Percentiles rank a stretch among this genome's conserved stretches.
Evolutionary conservation across 2,113 vertebrate species (phyloP).

Genomic region (Sceloporus undulatus): DNA sequence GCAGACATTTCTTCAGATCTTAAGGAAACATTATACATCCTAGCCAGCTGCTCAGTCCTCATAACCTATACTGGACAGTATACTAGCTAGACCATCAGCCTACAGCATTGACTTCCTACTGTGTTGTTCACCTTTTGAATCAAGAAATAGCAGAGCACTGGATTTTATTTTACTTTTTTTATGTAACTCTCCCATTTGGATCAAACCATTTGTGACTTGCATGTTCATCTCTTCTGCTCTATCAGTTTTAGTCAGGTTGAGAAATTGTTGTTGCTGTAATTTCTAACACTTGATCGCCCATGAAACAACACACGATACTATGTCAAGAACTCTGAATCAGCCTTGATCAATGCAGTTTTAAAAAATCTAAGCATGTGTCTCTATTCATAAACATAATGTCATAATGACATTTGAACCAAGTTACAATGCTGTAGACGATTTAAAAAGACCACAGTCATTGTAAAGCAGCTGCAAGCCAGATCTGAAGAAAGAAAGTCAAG

Average conservation of each 20-base stretch:
- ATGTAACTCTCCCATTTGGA: slow-evolving; percentile 7
- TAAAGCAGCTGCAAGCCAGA: neutral
- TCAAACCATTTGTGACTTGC: neutral
- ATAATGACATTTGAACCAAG: slow-evolving; percentile 4
- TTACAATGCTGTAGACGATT: neutral
- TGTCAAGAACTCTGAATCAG: neutral
- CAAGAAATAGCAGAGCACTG: slow-evolving; percentile 34
- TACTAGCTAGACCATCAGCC: slow-evolving; percentile 27
- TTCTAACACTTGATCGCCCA: neutral
- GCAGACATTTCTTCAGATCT: neutral
- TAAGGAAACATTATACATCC: neutral
- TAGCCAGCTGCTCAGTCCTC: neutral
- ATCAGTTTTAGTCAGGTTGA: neutral
- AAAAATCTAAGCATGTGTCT: neutral
- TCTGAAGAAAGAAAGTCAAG: neutral
- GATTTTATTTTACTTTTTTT: neutral
- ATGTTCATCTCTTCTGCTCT: slow-evolving; percentile 34
- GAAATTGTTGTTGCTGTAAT: neutral
- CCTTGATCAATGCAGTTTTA: neutral
- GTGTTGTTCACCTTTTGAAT: slow-evolving; percentile 34
- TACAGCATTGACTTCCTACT: slow-evolving; percentile 2
- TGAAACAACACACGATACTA: neutral
- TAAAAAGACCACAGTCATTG: slow-evolving; percentile 8
- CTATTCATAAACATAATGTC: neutral
- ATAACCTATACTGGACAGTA: neutral